Evolutionary conservation across 2,113 vertebrate genomes (phyloP), one percentile per base, ranked within the genome.

Genomic region (Passer montanus): DNA sequence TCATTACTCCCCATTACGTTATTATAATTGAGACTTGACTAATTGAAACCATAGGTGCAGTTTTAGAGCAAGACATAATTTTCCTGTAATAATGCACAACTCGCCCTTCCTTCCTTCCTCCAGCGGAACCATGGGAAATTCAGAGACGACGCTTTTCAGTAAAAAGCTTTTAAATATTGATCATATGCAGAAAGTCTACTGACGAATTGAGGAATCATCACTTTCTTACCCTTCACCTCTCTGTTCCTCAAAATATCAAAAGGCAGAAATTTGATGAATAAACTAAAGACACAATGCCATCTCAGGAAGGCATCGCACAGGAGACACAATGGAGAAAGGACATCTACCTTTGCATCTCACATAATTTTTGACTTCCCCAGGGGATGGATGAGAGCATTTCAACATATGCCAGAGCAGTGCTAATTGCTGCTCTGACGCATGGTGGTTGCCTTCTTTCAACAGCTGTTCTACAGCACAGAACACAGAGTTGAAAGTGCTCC

Each of bases 11-110:
- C 85, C 92, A 83, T 86, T 86, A 93, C 9, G 0, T 67, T 95
- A 85, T 55, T 85, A 74, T 89, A 96, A 94, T 90, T 81, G 86
- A 64, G 55, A 86, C 64, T 5, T 83, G 55, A 52, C 85, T 96
- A 96, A 94, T 55, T 91, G 84, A 94, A 96, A 95, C 94, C 90
- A 94, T 80, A 90, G 94, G 55, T 50, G 87, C 63, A 84, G 67
- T 70, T 94, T 90, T 30, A 81, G 59, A 93, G 39, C 50, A 90
- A 86, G 79, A 81, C 63, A 50, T 35, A 27, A 64, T 85, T 85
- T 86, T 83, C 41, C 56, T 89, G 41, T 64, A 89, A 52, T 63
- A 94, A 93, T 12, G 78, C 60, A 64, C 50, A 83, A 81, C 44
- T 44, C 35, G 22, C 19, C 11, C 35, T 55, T 69, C 47, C 44